Evolutionary conservation across 2,797 vertebrate species (phyloP), one percentile per base, ranked within the genome.

Genomic region (Coregonus suidteri): DNA sequence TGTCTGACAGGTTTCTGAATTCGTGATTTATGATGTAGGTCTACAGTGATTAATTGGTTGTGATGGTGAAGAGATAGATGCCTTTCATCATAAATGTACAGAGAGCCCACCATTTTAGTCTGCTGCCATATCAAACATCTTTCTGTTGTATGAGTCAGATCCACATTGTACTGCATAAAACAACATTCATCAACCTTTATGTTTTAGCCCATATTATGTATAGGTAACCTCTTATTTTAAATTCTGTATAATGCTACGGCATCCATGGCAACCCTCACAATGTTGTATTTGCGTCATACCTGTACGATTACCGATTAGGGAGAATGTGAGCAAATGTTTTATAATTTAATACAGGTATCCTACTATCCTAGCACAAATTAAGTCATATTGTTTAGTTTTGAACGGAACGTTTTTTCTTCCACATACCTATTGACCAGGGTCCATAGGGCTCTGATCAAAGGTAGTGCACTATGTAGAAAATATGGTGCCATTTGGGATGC

Each of bases 1-100:
- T 52, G 54, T 83, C 31, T 34, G 31, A 34, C 31, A 34, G 31
- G 31, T 59, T 84, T 85, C 84, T 78, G 75, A 65, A 75, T 9
- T 75, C 76, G 77, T 80, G 84, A 88, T 85, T 88, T 86, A 88
- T 82, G 80, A 65, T 18, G 16, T n/a, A 20, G 35, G 9, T 9
- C 6, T 4, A 35, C 4, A 37, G 52, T 77, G 83, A 79, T 68
- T 79, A 76, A 87, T 76, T 81, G 80, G 82, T 85, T 78, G 73
- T 77, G 86, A 85, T 84, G 88, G 81, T 85, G 15, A 52, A 80
- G 75, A 80, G 81, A 87, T 18, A 47, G 37, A 9, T 70, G 37
- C 37, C n/a, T 25, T 70, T 14, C 37, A 37, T 20, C 20, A n/a
- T 13, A 51, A 69, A 35, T 3, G n/a, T 41, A n/a, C n/a, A 13